These are phyloP conservation scores for Pristionchus exspectatus DNA, from an alignment of 2,888 invertebrate species.

Conservation along the genomic window DNA sequence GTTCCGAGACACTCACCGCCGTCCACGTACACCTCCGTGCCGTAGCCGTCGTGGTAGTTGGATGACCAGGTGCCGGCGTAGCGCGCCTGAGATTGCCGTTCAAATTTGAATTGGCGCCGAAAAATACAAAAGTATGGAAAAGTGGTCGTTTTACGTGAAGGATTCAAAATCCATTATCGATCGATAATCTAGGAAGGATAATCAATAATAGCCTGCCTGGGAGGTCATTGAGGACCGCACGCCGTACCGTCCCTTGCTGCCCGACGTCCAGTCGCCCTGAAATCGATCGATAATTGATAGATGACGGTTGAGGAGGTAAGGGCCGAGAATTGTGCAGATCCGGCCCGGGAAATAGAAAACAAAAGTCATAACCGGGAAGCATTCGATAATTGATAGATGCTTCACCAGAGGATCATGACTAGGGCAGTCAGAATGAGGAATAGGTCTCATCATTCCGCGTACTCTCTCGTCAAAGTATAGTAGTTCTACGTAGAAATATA, in stretches of 20 bases:
- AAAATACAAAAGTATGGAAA: neutral
- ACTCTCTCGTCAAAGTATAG: too few relatives aligned
- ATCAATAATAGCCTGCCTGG: slow-evolving; percentile 86
- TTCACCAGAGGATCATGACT: too few relatives aligned
- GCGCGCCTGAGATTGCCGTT: slow-evolving; percentile 84
- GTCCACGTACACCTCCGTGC: slow-evolving; percentile 98
- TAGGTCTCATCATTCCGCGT: too few relatives aligned
- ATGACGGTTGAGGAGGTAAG: slow-evolving; percentile 69
- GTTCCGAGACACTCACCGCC: slow-evolving; percentile 86
- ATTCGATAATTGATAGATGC: too few relatives aligned
- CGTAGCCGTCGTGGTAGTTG: slow-evolving; percentile 98
- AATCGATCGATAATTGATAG: slow-evolving; percentile 82
- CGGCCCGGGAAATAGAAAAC: neutral
- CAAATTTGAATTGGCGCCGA: slow-evolving; percentile 18
- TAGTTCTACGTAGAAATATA: too few relatives aligned
- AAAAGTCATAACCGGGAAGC: neutral
- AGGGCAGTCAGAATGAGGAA: too few relatives aligned
- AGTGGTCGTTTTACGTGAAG: neutral
- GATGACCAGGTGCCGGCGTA: slow-evolving; percentile 99
- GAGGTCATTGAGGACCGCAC: slow-evolving; percentile 85
- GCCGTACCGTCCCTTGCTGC: slow-evolving; percentile 98
- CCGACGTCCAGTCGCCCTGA: slow-evolving; percentile 81
- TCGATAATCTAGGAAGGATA: neutral
- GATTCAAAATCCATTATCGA: neutral
- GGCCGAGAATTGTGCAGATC: slow-evolving; percentile 46